Base-by-base conservation (phyloP, 1,140 invertebrate genomes). In the Pemphigus obesinymphae region DNA sequence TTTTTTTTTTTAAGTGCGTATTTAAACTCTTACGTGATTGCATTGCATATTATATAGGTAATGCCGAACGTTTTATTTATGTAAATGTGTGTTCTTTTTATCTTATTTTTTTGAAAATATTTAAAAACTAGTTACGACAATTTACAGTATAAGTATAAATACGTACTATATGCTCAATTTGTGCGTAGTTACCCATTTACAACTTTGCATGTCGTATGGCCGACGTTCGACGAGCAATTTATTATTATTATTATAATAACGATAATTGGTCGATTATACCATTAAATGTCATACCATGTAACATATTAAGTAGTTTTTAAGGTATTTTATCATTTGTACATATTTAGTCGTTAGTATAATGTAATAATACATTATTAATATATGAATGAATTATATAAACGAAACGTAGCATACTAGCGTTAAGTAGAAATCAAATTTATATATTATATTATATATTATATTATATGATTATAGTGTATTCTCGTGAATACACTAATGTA, bases 321-420 rank as follows among this genome's bases (percentile, higher is more conserved):
- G 66, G 40, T 70, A 70, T 70, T 70, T n/a, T 70, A 70, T 70
- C 66, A 70, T 45, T 70, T 70, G 66, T 70, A 70, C 43, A 70
- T 70, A 70, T 45, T 70, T 70, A 70, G 66, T 26, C 45, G 8
- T 70, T 70, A 70, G 40, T 70, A n/a, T n/a, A n/a, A n/a, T n/a
- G n/a, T n/a, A n/a, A n/a, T n/a, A n/a, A n/a, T n/a, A n/a, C n/a
- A n/a, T n/a, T n/a, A n/a, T n/a, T n/a, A n/a, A n/a, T n/a, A n/a
- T n/a, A n/a, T n/a, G n/a, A n/a, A n/a, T n/a, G n/a, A n/a, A 61
- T 31, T 61, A 61, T 61, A 31, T 10, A 20, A 66, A 34, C 29
- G 20, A 66, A 66, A 34, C 31, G 20, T 66, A 66, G 20, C 15
- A 17, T 61, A 61, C 29, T 61, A 61, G 58, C 29, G 17, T 61